phyloP scores from a whole-genome alignment of 2,797 vertebrate genomes.

The Chaetodon trifasciatus region DNA sequence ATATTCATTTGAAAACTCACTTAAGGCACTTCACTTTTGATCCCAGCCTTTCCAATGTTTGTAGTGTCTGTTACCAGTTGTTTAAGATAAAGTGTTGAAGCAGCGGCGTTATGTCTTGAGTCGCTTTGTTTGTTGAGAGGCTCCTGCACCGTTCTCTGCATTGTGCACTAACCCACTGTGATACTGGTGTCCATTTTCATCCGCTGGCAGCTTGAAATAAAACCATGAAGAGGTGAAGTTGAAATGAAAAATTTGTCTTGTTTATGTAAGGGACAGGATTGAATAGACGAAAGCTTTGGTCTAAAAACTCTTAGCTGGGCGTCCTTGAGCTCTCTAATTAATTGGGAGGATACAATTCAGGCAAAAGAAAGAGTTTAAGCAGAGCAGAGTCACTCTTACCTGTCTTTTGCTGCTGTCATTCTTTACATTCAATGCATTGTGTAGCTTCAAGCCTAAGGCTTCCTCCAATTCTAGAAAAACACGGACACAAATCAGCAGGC shows the following conservation, averaged over 20 bases:
- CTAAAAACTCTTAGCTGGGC: background rate
- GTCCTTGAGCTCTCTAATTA: background rate
- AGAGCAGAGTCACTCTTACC: conserved; percentile 73
- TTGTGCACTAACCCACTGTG: conserved; percentile 51
- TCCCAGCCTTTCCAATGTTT: background rate
- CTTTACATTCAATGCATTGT: conserved; percentile 38
- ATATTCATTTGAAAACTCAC: background rate
- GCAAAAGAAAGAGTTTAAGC: background rate
- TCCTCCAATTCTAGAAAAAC: conserved; percentile 89
- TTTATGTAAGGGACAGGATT: background rate
- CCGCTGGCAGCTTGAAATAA: conserved; percentile 46
- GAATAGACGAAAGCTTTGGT: background rate
- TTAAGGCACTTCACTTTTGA: conserved; percentile 6
- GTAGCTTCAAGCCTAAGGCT: conserved; percentile 72
- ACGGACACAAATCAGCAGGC: conserved; percentile 26
- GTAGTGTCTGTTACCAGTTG: background rate
- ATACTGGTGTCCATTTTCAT: conserved; percentile 70
- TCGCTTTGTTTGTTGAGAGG: conserved; percentile 79
- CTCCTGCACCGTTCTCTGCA: conserved; percentile 72
- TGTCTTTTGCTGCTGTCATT: conserved; percentile 81
- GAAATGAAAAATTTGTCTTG: background rate
- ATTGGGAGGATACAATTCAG: background rate
- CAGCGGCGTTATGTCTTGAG: conserved; percentile 83
- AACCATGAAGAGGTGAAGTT: background rate
- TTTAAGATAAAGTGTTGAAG: background rate